Percentiles rank a stretch among this genome's conserved stretches.
phyloP scores from a whole-genome alignment of 2,113 vertebrate genomes.

The Montifringilla adamsi region DNA sequence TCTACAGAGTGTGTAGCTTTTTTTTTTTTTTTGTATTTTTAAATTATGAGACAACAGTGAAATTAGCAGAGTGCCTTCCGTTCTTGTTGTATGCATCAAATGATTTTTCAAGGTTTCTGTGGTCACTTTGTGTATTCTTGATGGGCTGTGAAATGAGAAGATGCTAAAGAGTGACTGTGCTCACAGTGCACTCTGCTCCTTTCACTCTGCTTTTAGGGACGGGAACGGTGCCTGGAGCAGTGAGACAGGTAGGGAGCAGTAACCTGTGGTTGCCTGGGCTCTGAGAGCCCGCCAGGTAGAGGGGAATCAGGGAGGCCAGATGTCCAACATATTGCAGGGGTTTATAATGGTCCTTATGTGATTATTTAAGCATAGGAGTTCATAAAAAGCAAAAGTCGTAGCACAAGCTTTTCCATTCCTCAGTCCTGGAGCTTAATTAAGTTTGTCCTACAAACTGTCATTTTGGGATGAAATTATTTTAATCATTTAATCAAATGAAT shows the following conservation, averaged over 20 bases:
- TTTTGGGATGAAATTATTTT: slow-evolving; percentile 2
- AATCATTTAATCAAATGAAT: slow-evolving; percentile 5
- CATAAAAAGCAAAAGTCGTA: not conserved
- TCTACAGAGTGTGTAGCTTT: not conserved
- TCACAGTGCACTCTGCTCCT: not conserved
- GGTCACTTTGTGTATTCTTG: not conserved
- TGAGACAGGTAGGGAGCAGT: not conserved
- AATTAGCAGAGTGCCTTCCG: not conserved
- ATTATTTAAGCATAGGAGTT: not conserved
- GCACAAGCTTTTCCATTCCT: not conserved
- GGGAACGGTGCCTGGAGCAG: not conserved
- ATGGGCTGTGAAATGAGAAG: not conserved
- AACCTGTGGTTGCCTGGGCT: not conserved
- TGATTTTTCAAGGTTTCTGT: not conserved
- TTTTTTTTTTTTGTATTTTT: not conserved
- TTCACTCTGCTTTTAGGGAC: not conserved
- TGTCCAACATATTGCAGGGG: not conserved
- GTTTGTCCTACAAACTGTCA: not conserved
- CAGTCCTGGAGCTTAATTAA: not conserved
- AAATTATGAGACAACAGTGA: not conserved
- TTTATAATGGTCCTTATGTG: not conserved
- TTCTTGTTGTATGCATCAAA: not conserved
- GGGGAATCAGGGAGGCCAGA: not conserved
- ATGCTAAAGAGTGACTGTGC: not conserved
- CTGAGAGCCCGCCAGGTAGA: not conserved